Evolutionary conservation across 1,140 invertebrate genomes (phyloP), one percentile per base, ranked within the genome.

Genomic region (Ganaspis sp.): DNA sequence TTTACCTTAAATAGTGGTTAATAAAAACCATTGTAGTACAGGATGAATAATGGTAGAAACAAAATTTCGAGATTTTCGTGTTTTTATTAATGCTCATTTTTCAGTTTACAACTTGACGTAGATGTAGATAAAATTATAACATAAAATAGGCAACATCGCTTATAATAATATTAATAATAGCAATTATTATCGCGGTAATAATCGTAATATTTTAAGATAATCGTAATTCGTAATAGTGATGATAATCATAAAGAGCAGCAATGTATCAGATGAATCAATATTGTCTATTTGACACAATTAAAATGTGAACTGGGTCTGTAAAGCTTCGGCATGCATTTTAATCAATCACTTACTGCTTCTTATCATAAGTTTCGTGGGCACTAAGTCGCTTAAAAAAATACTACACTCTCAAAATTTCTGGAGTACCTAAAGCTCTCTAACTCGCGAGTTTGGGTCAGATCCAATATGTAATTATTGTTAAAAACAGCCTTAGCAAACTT

Each of bases 101-200:
- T 82, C 81, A 84, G 84, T 85, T 86, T 85, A 86, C 82, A 88
- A 88, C 83, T 88, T 72, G 78, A 64, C 58, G 58, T 69, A 83
- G 73, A 84, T 81, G 83, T 85, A 86, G 85, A 88, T 88, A 86
- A 89, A 88, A 85, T 85, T 80, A 83, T 87, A 86, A 86, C 80
- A 70, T 86, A 87, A 88, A 81, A 83, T 84, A 87, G 80, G 81
- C 86, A 87, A 85, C 82, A 74, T 87, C 83, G 85, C 80, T 73
- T 85, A 86, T 87, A 87, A 85, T 87, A 80, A 78, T 88, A 84
- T 81, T 86, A 85, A 85, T 87, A 81, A 80, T 84, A 81, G 75
- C 81, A 83, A 76, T 81, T 75, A 83, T 80, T 21, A 79, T 81
- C 45, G 26, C 73, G 69, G 69, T 23, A 78, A 84, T 78, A 82